Percentiles rank a stretch among this genome's conserved stretches.
Evolutionary conservation across 2,113 vertebrate species (phyloP).

Genomic region (Callipepla californica): DNA sequence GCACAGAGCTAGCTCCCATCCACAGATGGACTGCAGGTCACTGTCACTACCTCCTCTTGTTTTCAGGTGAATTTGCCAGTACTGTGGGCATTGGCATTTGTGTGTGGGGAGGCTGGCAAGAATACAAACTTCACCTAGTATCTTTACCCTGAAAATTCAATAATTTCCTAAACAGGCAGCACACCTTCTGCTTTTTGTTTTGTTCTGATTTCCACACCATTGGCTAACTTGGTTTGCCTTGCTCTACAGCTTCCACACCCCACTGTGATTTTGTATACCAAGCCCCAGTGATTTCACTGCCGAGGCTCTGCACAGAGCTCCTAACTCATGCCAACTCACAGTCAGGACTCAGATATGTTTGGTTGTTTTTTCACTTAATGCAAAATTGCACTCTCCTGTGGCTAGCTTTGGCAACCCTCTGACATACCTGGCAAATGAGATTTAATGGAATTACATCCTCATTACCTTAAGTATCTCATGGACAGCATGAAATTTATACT

Average conservation of each 20-base stretch:
- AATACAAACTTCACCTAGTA: background rate
- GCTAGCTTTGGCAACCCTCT: background rate
- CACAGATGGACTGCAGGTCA: background rate
- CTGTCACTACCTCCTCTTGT: background rate
- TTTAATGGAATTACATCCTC: background rate
- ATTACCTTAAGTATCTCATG: background rate
- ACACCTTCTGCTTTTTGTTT: background rate
- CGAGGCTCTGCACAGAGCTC: background rate
- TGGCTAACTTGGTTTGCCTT: constrained; percentile 27
- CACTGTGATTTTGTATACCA: background rate
- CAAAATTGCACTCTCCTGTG: background rate
- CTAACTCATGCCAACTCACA: background rate
- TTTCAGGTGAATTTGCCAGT: background rate
- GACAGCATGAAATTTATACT: background rate
- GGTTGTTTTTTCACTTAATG: background rate
- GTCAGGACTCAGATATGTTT: background rate
- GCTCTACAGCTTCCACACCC: constrained; percentile 4
- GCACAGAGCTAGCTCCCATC: rapidly evolving
- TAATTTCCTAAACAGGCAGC: constrained; percentile 11
- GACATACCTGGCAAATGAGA: background rate
- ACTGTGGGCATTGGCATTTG: background rate
- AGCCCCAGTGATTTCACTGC: background rate
- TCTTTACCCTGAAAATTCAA: background rate
- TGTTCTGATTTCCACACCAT: constrained; percentile 13
- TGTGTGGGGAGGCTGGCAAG: background rate